Conservation (phyloP, 37 sponge, comb jelly and placozoan genomes). For the Hormiphora californensis region DNA sequence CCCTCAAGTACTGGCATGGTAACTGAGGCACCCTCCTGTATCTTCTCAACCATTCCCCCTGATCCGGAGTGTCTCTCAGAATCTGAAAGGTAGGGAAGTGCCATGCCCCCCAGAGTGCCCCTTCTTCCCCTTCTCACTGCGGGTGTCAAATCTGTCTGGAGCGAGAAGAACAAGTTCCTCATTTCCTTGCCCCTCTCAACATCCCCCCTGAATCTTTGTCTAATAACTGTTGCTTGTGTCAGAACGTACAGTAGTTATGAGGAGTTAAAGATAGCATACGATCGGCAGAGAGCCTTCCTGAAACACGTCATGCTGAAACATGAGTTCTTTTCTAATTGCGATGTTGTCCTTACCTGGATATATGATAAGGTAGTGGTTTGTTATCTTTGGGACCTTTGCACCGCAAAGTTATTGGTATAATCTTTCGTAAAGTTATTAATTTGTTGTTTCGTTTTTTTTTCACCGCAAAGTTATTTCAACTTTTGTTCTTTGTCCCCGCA, state of each 20-base stretch:
- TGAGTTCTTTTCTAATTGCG: constrained; percentile 3
- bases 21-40: constrained; percentile 4
- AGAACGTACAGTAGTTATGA: neutral
- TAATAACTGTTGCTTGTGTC: no score
- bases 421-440: no score
- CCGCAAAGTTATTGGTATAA: no score
- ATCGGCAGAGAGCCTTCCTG: neutral
- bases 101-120: no score
- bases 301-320: constrained; percentile 21
- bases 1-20: neutral
- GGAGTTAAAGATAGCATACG: neutral
- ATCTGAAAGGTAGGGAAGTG: neutral
- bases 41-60: neutral
- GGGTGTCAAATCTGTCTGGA: no score
- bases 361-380: neutral
- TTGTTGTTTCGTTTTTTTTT: no score
- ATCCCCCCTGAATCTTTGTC: no score
- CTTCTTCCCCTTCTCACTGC: no score
- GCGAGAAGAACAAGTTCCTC: no score
- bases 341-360: constrained; percentile 21
- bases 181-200: no score
- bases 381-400: neutral
- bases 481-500: neutral
- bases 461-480: neutral
- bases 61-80: neutral